Evolutionary conservation across 2,113 vertebrate genomes (phyloP).

Genomic region (Rousettus leschenaultii): DNA sequence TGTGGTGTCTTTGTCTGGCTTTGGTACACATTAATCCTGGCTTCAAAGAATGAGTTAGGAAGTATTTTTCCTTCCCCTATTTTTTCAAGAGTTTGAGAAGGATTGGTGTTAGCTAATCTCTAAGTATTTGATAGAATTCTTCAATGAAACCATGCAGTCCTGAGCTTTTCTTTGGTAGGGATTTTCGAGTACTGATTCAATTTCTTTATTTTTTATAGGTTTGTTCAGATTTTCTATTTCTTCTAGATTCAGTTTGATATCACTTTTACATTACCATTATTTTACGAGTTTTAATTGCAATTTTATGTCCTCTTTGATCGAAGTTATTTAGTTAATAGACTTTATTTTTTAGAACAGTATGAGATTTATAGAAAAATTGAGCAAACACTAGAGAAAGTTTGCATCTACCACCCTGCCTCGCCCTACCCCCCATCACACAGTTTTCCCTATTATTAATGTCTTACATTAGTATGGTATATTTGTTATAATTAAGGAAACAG

Average conservation of each 20-base stretch:
- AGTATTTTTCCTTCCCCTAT: no score
- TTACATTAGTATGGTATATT: not conserved
- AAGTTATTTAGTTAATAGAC: conserved; percentile 12
- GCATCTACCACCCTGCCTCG: not conserved
- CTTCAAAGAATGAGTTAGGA: no score
- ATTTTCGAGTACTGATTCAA: no score
- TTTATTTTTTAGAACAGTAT: not conserved
- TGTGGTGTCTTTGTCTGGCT: no score
- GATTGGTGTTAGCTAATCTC: no score
- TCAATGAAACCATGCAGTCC: no score
- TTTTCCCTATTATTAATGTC: not conserved
- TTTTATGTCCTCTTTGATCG: conserved; percentile 28
- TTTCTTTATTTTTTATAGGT: no score
- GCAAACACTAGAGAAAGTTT: not conserved
- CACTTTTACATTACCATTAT: not conserved
- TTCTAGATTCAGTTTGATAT: not conserved
- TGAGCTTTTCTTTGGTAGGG: no score
- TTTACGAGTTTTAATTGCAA: not conserved
- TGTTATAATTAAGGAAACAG: not conserved
- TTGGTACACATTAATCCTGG: no score
- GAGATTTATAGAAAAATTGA: conserved; percentile 27
- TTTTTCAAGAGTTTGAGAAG: no score
- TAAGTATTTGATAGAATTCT: no score
- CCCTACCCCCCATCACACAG: not conserved
- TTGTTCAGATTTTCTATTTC: no score